A percentile compares a stretch with the other conserved stretches of the same genome.
Evolutionary conservation across 2,888 invertebrate genomes (phyloP).

Genomic region (Troilus luridus): DNA sequence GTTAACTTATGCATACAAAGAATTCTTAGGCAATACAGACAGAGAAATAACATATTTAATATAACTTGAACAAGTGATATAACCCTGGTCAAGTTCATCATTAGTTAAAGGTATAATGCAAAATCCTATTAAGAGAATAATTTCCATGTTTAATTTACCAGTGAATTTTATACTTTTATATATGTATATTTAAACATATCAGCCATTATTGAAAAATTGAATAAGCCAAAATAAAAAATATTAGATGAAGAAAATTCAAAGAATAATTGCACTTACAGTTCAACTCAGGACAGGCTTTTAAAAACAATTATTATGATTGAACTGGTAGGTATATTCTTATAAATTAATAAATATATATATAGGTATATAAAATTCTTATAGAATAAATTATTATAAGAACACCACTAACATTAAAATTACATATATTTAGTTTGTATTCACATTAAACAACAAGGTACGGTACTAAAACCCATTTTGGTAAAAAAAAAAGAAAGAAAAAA

Average conservation of each 20-base stretch:
- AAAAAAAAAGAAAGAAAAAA: background rate
- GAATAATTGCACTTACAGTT: slow-evolving; percentile 11
- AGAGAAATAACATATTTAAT: background rate
- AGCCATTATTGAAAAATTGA: background rate
- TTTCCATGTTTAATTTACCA: background rate
- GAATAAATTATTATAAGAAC: slow-evolving; percentile 54
- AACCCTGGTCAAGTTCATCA: background rate
- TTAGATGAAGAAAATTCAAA: background rate
- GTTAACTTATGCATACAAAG: slow-evolving; percentile 18
- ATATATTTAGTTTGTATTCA: slow-evolving; percentile 44
- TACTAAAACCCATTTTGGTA: slow-evolving; percentile 55
- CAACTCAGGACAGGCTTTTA: slow-evolving; percentile 33
- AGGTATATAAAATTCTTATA: slow-evolving; percentile 22
- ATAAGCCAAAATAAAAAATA: background rate
- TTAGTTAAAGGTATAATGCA: background rate
- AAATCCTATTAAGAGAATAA: background rate
- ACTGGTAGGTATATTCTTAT: slow-evolving; percentile 38
- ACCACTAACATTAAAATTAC: slow-evolving; percentile 56
- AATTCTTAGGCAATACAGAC: background rate
- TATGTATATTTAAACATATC: background rate
- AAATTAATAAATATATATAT: slow-evolving; percentile 51
- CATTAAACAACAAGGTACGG: slow-evolving; percentile 52
- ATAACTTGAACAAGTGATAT: background rate
- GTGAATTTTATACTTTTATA: background rate
- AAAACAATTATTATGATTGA: background rate